Base-by-base conservation (phyloP, 2,113 vertebrate species). In the Pachyramphus minor region DNA sequence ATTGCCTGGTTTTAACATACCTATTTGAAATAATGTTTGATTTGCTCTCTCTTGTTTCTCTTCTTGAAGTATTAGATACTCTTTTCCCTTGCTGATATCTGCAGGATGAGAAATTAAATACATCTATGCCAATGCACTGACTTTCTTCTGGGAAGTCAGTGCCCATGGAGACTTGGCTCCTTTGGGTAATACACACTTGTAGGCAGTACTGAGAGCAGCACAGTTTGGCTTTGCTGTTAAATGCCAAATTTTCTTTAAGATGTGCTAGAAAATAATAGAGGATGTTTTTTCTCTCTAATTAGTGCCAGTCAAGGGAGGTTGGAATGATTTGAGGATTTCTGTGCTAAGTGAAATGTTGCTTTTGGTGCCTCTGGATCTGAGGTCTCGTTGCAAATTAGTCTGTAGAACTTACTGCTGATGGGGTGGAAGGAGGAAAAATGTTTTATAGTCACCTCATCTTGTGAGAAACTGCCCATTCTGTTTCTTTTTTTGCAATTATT, bases 391-490 rank as follows among this genome's bases (percentile, higher is more conserved):
- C 66, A 66, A 83, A 25, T 79, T 23, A 35, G 80, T 60, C 23
- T 68, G 22, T 21, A 66, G 80, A 74, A 60, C 9, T 76, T 55
- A 9, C 0, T 80, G 35, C 35, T 90, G 25, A 22, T 68, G 49
- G 8, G 9, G 12, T 35, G 8, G n/a, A 42, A 31, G 25, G 52
- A 50, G 18, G 19, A 28, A 42, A 28, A 33, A 27, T n/a, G 31
- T 28, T 89, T 67, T 52, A 23, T 17, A 17, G 45, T 84, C 18
- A 12, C 5, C 23, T 89, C 33, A 33, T 71, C n/a, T 81, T 1
- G 3, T 2, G 6, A 45, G 27, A 71, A 82, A 37, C n/a, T 14
- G 12, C 27, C 11, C 5, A 3, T 67, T 81, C 49, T 0, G 1
- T 75, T 90, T 56, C 4, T 9, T 45, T 75, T 75, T 63, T 45